Evolutionary conservation across 2,113 vertebrate genomes (phyloP), one percentile per base, ranked within the genome.

Genomic region (Eurystomus gularis): DNA sequence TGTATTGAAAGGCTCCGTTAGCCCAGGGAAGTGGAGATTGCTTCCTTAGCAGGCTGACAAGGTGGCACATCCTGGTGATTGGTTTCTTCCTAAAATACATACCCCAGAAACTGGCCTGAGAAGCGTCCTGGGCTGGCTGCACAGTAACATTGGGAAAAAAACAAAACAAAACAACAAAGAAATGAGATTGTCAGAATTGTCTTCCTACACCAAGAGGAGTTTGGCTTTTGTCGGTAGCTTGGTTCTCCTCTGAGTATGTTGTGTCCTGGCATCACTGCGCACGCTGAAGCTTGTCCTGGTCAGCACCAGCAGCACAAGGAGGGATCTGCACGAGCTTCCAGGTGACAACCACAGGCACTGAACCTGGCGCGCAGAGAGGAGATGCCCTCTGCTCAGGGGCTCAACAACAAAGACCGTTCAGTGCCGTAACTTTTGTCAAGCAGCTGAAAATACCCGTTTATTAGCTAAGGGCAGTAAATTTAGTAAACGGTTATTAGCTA

Each of bases 31-130:
- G 44, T 17, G 64, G 71, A 82, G 66, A 57, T 80, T 66, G 86
- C 70, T 69, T 79, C 86, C 94, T 70, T 51, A 82, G 91, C 77
- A 85, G 65, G 86, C 69, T 93, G 91, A 94, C 81, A 95, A 94
- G 73, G 88, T 85, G 83, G 94, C 75, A 88, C 76, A 84, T 85
- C 52, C 81, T 85, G 66, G 54, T 91, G 78, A 82, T 13, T 94
- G 72, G 83, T 80, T 95, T 94, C 88, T 92, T 96, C 89, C 95
- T 69, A 72, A 89, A 89, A 79, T 82, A 94, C 81, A 80, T 13
- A 89, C 31, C 93, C 91, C 84, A 95, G 65, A 85, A 86, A 95
- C 2, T 48, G 81, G 77, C 83, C 94, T 95, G 91, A 96, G 91
- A 82, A 87, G 61, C 88, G 87, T 69, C 94, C 92, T 76, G 94